A percentile compares a stretch with the other conserved stretches of the same genome.
These are phyloP conservation scores for Pterophyllum scalare DNA, from an alignment of 2,113 vertebrate species.

Conservation along the genomic window DNA sequence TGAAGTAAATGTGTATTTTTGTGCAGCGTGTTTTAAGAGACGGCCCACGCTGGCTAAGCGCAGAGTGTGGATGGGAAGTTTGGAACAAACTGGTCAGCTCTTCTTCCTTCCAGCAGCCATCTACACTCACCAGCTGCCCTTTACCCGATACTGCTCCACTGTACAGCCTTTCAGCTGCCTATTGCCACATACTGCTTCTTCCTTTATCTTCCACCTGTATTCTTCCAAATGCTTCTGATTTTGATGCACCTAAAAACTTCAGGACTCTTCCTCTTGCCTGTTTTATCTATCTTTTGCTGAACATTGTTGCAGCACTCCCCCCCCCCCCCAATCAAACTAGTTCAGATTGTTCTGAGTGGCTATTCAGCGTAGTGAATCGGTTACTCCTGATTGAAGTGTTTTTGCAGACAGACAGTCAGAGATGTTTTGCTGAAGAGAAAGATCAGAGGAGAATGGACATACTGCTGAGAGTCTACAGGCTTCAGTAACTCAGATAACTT, in stretches of 20 bases:
- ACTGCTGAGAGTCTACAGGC: not conserved
- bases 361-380: not conserved
- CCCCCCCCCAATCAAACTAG: not conserved
- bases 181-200: slow-evolving; percentile 8
- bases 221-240: not conserved
- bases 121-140: not conserved
- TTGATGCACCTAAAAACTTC: not conserved
- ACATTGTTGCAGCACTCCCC: not conserved
- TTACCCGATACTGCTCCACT: slow-evolving; percentile 46
- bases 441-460: not conserved
- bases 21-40: slow-evolving; percentile 61
- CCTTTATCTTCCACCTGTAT: not conserved
- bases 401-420: not conserved
- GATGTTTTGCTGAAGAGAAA: no score
- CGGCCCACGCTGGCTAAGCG: slow-evolving; percentile 50
- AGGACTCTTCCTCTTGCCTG: no score
- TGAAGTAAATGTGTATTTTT: slow-evolving; percentile 69
- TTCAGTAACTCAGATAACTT: not conserved
- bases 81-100: slow-evolving; percentile 77
- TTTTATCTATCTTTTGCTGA: not conserved
- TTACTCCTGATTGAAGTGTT: not conserved
- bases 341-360: not conserved
- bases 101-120: slow-evolving; percentile 48
- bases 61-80: slow-evolving; percentile 35
- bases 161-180: not conserved